Evolutionary conservation across 2,888 invertebrate genomes (phyloP), one percentile per base, ranked within the genome.

Genomic region (Synanthedon tipuliformis): DNA sequence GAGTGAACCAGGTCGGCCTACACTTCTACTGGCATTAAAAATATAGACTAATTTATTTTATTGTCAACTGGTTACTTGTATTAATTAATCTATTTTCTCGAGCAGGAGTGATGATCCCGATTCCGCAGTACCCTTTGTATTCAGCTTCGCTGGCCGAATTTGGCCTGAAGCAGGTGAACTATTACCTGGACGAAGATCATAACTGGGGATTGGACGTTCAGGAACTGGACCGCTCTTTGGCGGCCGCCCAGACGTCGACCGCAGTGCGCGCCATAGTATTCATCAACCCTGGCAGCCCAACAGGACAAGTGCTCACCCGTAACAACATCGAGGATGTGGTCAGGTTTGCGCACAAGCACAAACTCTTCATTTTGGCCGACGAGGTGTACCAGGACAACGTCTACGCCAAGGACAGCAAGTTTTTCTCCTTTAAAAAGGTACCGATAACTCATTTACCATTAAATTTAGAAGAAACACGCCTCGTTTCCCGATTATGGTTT

Each of bases 211-310:
- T 99, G 61, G 91, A 93, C 60, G 80, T 91, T 2, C 61, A 79
- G 0, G 98, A 98, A 81, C 76, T 99, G 60, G 90, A 96, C 73
- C 87, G 97, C 50, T 75, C 18, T 79, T 93, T 55, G 84, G 81
- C 40, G 0, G 93, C 93, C 64, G 90, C 93, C 0, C 89, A 88
- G 59, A 83, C 88, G 55, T 66, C 66, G 0, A 91, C 91, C 72
- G 85, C 88, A 55, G 95, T 96, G 1, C 89, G 96, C 52, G 97
- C 93, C 0, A 86, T 99, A 50, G 96, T 96, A 13, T 91, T 99
- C 50, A 99, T 99, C 65, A 99, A 99, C 83, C 99, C 99, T 0
- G 99, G 99, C 54, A 99, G 99, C 81, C 99, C 99, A 10, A 99
- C 98, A 16, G 98, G 97, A 13, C 93, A 93, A 80, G 81, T 78